Percentiles rank a stretch among this genome's conserved stretches.
These are phyloP conservation scores for Anguilla japonica DNA, from an alignment of 2,113 vertebrate species.

Conservation along the genomic window DNA sequence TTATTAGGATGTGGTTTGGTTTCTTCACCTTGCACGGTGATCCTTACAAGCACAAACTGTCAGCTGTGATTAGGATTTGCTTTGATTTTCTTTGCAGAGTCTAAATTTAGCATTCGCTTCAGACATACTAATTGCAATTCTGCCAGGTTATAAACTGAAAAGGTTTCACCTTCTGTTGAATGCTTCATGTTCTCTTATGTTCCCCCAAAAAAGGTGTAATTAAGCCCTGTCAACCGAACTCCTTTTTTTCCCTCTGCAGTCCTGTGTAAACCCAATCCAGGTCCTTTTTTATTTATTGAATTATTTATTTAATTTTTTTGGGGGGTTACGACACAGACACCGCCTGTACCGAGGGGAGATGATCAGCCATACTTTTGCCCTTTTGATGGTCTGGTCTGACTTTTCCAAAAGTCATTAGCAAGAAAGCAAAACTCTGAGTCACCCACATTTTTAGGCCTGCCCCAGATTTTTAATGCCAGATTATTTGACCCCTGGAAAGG, in stretches of 20 bases:
- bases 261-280: not conserved
- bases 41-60: too few relatives aligned
- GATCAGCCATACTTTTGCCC: not conserved
- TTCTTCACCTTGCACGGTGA: too few relatives aligned
- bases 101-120: not conserved
- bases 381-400: slow-evolving; percentile 11
- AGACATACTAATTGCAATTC: not conserved
- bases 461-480: slow-evolving; percentile 46
- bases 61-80: too few relatives aligned
- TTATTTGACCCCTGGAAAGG: not conserved
- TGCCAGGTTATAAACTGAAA: not conserved
- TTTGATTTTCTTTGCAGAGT: too few relatives aligned
- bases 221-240: not conserved
- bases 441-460: slow-evolving; percentile 28
- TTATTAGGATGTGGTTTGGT: too few relatives aligned
- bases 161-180: not conserved
- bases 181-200: not conserved
- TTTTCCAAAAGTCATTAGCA: slow-evolving; percentile 43
- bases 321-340: not conserved
- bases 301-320: not conserved
- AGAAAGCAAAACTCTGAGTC: slow-evolving; percentile 21
- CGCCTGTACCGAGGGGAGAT: not conserved
- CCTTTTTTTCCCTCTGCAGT: slow-evolving; percentile 1
- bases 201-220: not conserved
- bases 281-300: not conserved